These are phyloP conservation scores for Eupithecia centaureata DNA, from an alignment of 2,888 invertebrate genomes.

Conservation along the genomic window DNA sequence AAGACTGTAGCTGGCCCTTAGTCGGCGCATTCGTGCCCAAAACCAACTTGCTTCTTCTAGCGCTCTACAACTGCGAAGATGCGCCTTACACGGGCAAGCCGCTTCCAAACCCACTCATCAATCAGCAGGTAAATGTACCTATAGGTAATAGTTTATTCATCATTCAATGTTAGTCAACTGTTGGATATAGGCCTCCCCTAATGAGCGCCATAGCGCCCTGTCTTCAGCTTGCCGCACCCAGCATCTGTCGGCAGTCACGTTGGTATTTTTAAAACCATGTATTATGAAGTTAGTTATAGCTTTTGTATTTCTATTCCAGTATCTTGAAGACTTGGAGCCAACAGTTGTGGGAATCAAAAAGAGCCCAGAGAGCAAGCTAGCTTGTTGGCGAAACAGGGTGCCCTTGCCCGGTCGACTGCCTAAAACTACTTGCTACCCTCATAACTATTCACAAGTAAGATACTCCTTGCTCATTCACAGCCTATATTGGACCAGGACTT, in stretches of 20 bases:
- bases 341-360: constrained; percentile 40
- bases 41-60: constrained; percentile 72
- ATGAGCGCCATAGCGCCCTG: too few species aligned
- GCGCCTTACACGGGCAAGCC: constrained; percentile 53
- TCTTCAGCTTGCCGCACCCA: too few species aligned
- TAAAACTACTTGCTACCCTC: constrained; percentile 63
- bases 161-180: too few species aligned
- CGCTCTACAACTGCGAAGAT: constrained; percentile 59
- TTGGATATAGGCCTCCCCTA: too few species aligned
- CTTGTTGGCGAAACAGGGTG: constrained; percentile 71
- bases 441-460: constrained; percentile 63
- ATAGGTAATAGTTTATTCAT: neutral
- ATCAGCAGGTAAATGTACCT: constrained; percentile 59
- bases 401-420: constrained; percentile 65
- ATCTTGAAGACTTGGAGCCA: constrained; percentile 49
- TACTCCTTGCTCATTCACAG: neutral
- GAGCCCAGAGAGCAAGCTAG: constrained; percentile 61
- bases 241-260: too few species aligned
- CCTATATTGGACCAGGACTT: too few species aligned
- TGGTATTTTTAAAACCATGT: neutral
- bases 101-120: constrained; percentile 62
- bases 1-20: constrained; percentile 69
- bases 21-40: constrained; percentile 65
- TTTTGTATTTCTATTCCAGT: constrained; percentile 36
- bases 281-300: neutral